phyloP scores from a whole-genome alignment of 2,113 vertebrate genomes.

The Panurus biarmicus region DNA sequence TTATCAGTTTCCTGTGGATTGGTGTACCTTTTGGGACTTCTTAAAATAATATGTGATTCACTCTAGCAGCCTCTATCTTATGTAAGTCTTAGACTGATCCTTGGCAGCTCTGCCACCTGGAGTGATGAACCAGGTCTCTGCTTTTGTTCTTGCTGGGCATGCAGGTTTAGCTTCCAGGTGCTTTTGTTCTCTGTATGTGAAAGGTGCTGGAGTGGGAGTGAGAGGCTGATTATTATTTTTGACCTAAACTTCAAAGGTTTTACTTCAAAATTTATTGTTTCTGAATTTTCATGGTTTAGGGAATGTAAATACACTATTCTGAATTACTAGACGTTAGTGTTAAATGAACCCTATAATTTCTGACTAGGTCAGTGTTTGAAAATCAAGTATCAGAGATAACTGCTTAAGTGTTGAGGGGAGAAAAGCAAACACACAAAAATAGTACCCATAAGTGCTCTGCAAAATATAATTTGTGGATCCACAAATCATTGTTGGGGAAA shows the following conservation, averaged over 20 bases:
- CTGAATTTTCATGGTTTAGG: background rate
- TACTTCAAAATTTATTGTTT: background rate
- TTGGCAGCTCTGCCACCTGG: constrained; percentile 10
- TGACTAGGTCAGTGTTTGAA: background rate
- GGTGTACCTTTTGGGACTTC: background rate
- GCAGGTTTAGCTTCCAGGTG: background rate
- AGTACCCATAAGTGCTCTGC: background rate
- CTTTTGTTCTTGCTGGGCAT: background rate
- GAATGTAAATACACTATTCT: background rate
- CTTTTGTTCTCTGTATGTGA: background rate
- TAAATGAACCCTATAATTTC: background rate
- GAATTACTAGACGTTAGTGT: background rate
- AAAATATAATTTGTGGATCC: background rate
- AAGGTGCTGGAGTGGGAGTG: background rate
- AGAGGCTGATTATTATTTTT: background rate
- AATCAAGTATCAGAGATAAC: background rate
- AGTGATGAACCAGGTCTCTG: background rate
- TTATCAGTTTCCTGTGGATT: background rate
- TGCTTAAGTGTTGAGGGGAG: background rate
- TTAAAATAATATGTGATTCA: constrained; percentile 26
- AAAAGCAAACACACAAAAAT: background rate
- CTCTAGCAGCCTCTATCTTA: background rate
- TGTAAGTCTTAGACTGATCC: background rate
- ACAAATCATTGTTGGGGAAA: background rate
- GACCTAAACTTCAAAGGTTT: background rate